phyloP scores from a whole-genome alignment of 2,113 vertebrate species.

The Paracanthobrama guichenoti region DNA sequence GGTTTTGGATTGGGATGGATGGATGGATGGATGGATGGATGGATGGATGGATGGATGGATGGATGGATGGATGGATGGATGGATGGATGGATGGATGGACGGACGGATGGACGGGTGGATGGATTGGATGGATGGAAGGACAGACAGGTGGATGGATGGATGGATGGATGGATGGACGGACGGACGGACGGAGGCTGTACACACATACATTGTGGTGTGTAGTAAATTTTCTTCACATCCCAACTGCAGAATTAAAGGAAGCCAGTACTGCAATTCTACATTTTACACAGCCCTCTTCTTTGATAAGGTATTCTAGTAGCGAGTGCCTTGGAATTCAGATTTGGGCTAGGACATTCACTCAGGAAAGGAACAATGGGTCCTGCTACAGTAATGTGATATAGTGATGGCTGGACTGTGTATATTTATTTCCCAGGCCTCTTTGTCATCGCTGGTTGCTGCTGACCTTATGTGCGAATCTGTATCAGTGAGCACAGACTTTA shows the following conservation, averaged over 20 bases:
- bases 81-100: too few species aligned
- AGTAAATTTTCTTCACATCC: not conserved
- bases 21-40: too few species aligned
- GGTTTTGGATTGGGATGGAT: too few species aligned
- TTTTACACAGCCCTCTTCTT: not conserved
- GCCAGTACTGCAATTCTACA: not conserved
- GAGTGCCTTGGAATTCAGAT: constrained; percentile 2
- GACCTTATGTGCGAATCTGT: constrained; percentile 64
- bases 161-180: too few species aligned
- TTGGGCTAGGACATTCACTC: not conserved
- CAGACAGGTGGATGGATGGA: too few species aligned
- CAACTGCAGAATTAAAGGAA: not conserved
- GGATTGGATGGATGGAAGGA: too few species aligned
- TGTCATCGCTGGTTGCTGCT: constrained; percentile 64
- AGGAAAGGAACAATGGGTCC: constrained; percentile 14
- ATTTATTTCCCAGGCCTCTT: constrained; percentile 64
- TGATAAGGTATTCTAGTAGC: not conserved
- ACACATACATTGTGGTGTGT: not conserved
- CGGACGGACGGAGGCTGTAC: too few species aligned
- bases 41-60: too few species aligned
- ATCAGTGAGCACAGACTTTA: constrained; percentile 42
- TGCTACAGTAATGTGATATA: not conserved
- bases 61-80: too few species aligned
- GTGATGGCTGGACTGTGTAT: constrained; percentile 64
- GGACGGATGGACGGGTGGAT: too few species aligned